These are phyloP conservation scores for Tychaedon coryphoeus DNA, from an alignment of 2,113 vertebrate genomes.

Conservation along the genomic window DNA sequence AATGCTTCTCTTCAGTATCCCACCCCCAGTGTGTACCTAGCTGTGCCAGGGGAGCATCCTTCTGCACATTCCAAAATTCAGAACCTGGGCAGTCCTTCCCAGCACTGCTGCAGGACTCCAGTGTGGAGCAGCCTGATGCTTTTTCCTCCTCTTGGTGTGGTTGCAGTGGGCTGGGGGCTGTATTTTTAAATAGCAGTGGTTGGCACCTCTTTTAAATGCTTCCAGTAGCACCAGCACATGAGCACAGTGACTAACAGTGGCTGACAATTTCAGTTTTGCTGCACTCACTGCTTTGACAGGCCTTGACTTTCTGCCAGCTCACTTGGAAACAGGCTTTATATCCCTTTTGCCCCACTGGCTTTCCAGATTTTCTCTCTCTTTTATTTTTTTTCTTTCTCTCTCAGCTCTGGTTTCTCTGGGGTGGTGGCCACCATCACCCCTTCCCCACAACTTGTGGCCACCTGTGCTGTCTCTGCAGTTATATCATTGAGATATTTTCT, in stretches of 20 bases:
- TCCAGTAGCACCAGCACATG: conserved; percentile 2
- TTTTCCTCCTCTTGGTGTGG: background rate
- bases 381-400: background rate
- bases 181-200: background rate
- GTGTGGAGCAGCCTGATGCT: background rate
- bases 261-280: conserved; percentile 44
- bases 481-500: background rate
- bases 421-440: background rate
- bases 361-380: background rate
- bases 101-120: background rate
- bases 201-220: conserved; percentile 33
- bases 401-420: background rate
- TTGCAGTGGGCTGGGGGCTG: background rate
- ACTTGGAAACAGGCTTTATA: conserved; percentile 19
- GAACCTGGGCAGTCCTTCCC: background rate
- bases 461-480: background rate
- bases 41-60: fast-evolving
- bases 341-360: conserved; percentile 23
- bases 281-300: conserved; percentile 51
- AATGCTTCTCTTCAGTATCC: background rate
- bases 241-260: conserved; percentile 25
- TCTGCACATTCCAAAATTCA: background rate
- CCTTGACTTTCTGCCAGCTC: conserved; percentile 49
- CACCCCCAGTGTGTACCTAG: fast-evolving
- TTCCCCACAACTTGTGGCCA: background rate